Conservation (phyloP, 2,888 invertebrate species). For the Eupithecia centaureata region DNA sequence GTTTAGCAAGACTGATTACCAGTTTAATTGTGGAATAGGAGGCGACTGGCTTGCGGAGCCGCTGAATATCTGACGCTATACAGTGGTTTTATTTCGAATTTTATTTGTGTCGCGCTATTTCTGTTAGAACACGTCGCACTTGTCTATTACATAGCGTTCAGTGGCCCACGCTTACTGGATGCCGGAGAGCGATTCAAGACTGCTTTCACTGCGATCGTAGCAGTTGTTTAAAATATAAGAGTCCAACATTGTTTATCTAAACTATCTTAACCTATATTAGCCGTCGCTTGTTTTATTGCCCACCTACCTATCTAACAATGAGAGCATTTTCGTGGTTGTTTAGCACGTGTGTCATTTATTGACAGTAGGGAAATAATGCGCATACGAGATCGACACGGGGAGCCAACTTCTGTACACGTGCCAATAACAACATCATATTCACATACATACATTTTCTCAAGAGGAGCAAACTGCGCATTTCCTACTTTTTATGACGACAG, state of each 20-base stretch:
- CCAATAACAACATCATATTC: constrained; percentile 59
- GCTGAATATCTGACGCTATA: constrained; percentile 77
- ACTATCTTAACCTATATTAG: neutral
- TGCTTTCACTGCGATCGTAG: constrained; percentile 17
- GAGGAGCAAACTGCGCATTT: constrained; percentile 72
- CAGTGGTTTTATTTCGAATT: constrained; percentile 81
- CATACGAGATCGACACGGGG: constrained; percentile 51
- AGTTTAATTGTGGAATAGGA: constrained; percentile 64
- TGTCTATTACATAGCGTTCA: constrained; percentile 73
- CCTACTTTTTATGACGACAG: constrained; percentile 59
- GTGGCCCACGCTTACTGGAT: constrained; percentile 68
- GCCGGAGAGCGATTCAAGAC: constrained; percentile 37
- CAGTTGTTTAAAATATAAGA: neutral
- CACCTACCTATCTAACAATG: neutral
- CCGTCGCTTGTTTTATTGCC: neutral
- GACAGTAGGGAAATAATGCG: constrained; percentile 56
- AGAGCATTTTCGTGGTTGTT: constrained; percentile 5
- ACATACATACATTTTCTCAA: constrained; percentile 50
- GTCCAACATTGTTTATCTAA: neutral
- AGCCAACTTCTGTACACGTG: constrained; percentile 66
- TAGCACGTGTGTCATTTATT: constrained; percentile 61
- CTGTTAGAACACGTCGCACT: constrained; percentile 77
- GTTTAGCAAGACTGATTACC: constrained; percentile 52
- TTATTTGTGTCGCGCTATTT: constrained; percentile 84
- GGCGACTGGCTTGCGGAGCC: constrained; percentile 64